Evolutionary conservation across 1,140 invertebrate genomes (phyloP).

Genomic region (Drosophila mojavensis): DNA sequence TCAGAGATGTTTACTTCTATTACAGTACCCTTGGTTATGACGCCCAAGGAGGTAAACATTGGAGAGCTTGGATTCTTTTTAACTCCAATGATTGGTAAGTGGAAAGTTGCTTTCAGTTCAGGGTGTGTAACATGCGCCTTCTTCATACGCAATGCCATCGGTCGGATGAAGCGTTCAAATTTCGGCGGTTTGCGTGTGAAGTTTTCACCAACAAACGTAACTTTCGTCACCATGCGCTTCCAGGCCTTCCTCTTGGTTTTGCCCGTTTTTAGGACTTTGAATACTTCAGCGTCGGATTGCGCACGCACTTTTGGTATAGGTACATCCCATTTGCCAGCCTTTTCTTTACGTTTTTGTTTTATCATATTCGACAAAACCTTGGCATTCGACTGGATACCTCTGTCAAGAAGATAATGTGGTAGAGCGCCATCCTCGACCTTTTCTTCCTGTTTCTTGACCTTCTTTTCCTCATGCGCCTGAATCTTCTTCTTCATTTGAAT

Average conservation of each 20-base stretch:
- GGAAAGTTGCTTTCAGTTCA: constrained; percentile 99
- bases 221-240: constrained; percentile 99
- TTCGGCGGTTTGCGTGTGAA: constrained; percentile 99
- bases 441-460: constrained; percentile 94
- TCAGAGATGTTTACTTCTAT: constrained; percentile 99
- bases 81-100: constrained; percentile 98
- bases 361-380: constrained; percentile 99
- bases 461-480: constrained; percentile 95
- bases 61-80: constrained; percentile 99
- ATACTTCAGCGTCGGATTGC: constrained; percentile 99
- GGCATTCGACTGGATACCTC: constrained; percentile 96
- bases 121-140: constrained; percentile 99
- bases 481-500: constrained; percentile 99
- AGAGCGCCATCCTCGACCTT: constrained; percentile 94
- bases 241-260: constrained; percentile 98
- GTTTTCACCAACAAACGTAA: constrained; percentile 98
- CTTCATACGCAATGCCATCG: constrained; percentile 98
- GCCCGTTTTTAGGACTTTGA: constrained; percentile 97
- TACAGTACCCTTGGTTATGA: constrained; percentile 99
- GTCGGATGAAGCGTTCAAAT: constrained; percentile 99
- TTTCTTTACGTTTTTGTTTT: constrained; percentile 99
- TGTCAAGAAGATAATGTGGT: constrained; percentile 98
- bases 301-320: constrained; percentile 99
- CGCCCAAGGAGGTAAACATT: constrained; percentile 98
- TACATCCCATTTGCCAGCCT: constrained; percentile 99